Percentiles rank a stretch among this genome's conserved stretches.
Conservation (phyloP, 2,888 invertebrate species). For the Eulithis testata region DNA sequence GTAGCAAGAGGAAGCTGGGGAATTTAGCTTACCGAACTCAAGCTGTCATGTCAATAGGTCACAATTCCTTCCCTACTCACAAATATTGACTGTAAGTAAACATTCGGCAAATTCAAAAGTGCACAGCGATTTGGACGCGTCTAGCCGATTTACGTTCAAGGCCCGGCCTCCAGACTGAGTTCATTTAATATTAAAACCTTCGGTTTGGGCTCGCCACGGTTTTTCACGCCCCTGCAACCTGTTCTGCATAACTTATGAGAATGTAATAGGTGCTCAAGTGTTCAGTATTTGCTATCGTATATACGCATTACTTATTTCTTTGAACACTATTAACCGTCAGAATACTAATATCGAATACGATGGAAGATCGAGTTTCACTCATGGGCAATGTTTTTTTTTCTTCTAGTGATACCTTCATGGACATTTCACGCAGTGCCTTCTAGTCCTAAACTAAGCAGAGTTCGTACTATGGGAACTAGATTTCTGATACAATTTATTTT, state of each 20-base stretch:
- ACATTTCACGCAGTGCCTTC: too few species aligned
- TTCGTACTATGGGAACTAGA: too few species aligned
- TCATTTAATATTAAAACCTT: constrained; percentile 78
- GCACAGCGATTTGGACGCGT: constrained; percentile 70
- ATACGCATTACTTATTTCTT: constrained; percentile 68
- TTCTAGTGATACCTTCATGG: too few species aligned
- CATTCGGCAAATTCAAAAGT: constrained; percentile 69
- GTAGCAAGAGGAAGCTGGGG: neutral
- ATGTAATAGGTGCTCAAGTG: constrained; percentile 76
- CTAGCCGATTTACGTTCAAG: constrained; percentile 66
- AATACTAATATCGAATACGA: too few species aligned
- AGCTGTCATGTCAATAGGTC: constrained; percentile 16
- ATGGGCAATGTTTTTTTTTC: too few species aligned
- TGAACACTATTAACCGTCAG: constrained; percentile 56
- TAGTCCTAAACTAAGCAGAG: too few species aligned
- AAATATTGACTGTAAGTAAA: constrained; percentile 72
- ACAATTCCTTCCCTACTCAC: constrained; percentile 43
- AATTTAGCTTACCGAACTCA: constrained; percentile 2
- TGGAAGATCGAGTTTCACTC: too few species aligned
- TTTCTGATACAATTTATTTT: too few species aligned
- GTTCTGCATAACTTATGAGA: constrained; percentile 78
- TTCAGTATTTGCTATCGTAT: constrained; percentile 63
- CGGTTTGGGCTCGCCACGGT: constrained; percentile 64
- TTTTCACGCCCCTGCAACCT: constrained; percentile 76
- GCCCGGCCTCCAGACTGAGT: constrained; percentile 62